A percentile compares a stretch with the other conserved stretches of the same genome.
These are phyloP conservation scores for Eupithecia subfuscata DNA, from an alignment of 2,888 invertebrate species.

Conservation along the genomic window DNA sequence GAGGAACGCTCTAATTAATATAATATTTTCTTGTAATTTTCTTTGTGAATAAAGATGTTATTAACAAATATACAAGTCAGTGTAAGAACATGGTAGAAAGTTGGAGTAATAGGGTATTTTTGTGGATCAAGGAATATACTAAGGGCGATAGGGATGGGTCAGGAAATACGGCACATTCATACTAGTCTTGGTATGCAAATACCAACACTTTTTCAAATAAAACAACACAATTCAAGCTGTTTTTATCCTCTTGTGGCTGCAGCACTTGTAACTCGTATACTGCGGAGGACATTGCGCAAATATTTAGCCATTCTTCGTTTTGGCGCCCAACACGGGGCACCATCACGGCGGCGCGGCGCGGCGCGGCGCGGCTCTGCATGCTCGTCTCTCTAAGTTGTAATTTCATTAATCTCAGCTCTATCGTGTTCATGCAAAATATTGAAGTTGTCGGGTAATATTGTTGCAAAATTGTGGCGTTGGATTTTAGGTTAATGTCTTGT, in stretches of 20 bases:
- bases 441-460: slow-evolving; percentile 50
- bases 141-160: too few species aligned
- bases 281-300: slow-evolving; percentile 32
- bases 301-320: slow-evolving; percentile 30
- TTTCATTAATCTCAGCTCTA: slow-evolving; percentile 56
- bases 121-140: too few species aligned
- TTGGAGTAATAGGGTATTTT: too few species aligned
- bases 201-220: neutral
- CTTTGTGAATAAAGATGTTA: too few species aligned
- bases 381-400: slow-evolving; percentile 51
- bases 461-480: slow-evolving; percentile 49
- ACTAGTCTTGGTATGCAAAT: neutral
- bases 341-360: slow-evolving; percentile 43
- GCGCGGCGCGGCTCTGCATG: slow-evolving; percentile 44
- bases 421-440: slow-evolving; percentile 60
- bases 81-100: too few species aligned
- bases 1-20: too few species aligned
- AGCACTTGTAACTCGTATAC: slow-evolving; percentile 13
- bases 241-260: slow-evolving; percentile 11
- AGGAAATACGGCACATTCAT: too few species aligned
- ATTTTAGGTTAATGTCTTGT: slow-evolving; percentile 44
- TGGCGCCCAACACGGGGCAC: slow-evolving; percentile 38
- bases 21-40: too few species aligned
- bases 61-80: too few species aligned
- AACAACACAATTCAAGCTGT: neutral